These are phyloP conservation scores for Lycia hirtaria DNA, from an alignment of 2,888 invertebrate genomes.

Conservation along the genomic window DNA sequence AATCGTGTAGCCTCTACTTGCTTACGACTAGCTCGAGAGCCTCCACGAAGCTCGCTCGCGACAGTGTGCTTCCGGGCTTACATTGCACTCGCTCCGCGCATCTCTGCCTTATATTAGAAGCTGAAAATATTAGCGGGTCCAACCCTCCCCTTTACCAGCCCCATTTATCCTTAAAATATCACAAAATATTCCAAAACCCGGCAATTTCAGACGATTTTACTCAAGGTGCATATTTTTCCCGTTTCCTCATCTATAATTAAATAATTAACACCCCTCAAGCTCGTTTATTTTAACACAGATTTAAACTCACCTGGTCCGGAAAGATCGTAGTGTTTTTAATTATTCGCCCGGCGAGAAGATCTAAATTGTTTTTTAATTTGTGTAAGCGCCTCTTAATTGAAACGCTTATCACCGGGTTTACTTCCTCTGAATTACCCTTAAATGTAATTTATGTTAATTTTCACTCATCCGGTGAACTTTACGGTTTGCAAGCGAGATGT, in stretches of 20 bases:
- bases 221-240: neutral
- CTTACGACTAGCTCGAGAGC: too few relatives aligned
- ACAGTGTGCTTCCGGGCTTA: too few relatives aligned
- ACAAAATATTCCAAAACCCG: neutral
- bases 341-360: constrained; percentile 41
- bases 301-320: constrained; percentile 24
- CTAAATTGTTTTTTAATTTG: constrained; percentile 51
- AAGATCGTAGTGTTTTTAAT: constrained; percentile 49
- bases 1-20: too few relatives aligned
- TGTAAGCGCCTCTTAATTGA: constrained; percentile 49
- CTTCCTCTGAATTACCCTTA: constrained; percentile 42
- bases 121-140: too few relatives aligned
- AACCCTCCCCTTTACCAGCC: too few relatives aligned
- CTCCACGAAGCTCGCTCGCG: too few relatives aligned
- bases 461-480: constrained; percentile 40
- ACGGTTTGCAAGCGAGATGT: constrained; percentile 30
- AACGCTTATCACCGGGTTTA: constrained; percentile 47
- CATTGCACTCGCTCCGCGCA: too few relatives aligned
- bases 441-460: constrained; percentile 45
- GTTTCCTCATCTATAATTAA: neutral
- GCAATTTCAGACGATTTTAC: neutral
- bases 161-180: neutral
- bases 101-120: too few relatives aligned
- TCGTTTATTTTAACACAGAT: constrained; percentile 18
- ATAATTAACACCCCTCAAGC: constrained; percentile 1